Evolutionary conservation across 2,113 vertebrate species (phyloP).

Genomic region (Hassar affinis): DNA sequence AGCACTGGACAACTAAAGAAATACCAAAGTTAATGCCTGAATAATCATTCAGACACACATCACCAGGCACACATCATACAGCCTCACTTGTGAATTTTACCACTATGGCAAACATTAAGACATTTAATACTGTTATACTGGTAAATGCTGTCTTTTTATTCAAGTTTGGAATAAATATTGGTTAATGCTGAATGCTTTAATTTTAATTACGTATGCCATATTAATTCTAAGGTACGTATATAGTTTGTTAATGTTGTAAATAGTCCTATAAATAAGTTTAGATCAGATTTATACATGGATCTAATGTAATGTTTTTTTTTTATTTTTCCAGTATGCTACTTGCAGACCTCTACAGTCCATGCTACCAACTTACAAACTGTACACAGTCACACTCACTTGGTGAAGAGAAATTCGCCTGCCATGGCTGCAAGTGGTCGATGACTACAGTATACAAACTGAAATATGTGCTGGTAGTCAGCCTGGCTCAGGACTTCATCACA

Average conservation of each 20-base stretch:
- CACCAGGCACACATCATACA: neutral
- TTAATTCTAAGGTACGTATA: neutral
- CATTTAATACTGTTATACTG: neutral
- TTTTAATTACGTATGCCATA: neutral
- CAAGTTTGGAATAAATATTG: neutral
- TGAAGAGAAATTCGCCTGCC: constrained; percentile 86
- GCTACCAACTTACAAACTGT: neutral
- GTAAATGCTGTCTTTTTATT: neutral
- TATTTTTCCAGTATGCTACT: neutral
- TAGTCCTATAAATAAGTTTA: neutral
- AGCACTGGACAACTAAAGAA: neutral
- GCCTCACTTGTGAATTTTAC: neutral
- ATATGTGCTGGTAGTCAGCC: constrained; percentile 78
- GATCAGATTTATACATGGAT: neutral
- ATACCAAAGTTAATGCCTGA: neutral
- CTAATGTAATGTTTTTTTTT: neutral
- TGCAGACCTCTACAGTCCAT: neutral
- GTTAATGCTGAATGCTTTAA: neutral
- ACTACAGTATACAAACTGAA: constrained; percentile 82
- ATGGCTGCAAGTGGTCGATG: constrained; percentile 82
- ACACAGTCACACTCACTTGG: constrained; percentile 68
- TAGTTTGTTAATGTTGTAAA: neutral
- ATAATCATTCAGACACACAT: too few relatives aligned
- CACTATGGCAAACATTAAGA: neutral
- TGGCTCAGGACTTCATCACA: constrained; percentile 73